A percentile compares a stretch with the other conserved stretches of the same genome.
Conservation (phyloP, 2,113 vertebrate genomes). For the Ariopsis seemanni region DNA sequence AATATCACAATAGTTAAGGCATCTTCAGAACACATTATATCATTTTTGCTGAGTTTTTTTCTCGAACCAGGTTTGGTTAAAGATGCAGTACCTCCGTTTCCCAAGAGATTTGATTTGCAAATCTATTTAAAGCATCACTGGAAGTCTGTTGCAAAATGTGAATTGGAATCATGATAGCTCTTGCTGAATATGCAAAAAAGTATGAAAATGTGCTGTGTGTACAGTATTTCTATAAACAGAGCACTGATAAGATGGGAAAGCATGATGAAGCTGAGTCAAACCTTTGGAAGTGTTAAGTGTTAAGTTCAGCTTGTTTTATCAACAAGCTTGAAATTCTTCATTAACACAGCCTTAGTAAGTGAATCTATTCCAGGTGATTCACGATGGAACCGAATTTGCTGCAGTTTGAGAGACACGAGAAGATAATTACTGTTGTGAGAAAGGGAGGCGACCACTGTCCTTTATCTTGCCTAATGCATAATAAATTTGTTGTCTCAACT, state of each 20-base stretch:
- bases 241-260: background rate
- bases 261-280: conserved; percentile 5
- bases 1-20: background rate
- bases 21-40: background rate
- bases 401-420: conserved; percentile 63
- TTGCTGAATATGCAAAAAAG: conserved; percentile 32
- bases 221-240: conserved; percentile 25
- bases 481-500: conserved; percentile 72
- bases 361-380: conserved; percentile 59
- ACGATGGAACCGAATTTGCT: conserved; percentile 65
- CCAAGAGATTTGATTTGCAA: background rate
- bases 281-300: background rate
- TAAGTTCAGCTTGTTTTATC: conserved; percentile 24
- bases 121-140: conserved; percentile 22
- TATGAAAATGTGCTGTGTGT: conserved; percentile 7
- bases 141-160: background rate
- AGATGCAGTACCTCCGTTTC: background rate
- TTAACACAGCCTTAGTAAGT: conserved; percentile 47
- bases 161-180: background rate
- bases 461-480: conserved; percentile 75
- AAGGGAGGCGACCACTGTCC: conserved; percentile 76
- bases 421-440: conserved; percentile 63
- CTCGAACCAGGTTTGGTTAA: background rate
- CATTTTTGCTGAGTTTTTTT: background rate
- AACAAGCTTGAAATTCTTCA: conserved; percentile 1